A percentile compares a stretch with the other conserved stretches of the same genome.
These are phyloP conservation scores for Ochlodes sylvanus DNA, from an alignment of 2,888 invertebrate genomes.

Conservation along the genomic window DNA sequence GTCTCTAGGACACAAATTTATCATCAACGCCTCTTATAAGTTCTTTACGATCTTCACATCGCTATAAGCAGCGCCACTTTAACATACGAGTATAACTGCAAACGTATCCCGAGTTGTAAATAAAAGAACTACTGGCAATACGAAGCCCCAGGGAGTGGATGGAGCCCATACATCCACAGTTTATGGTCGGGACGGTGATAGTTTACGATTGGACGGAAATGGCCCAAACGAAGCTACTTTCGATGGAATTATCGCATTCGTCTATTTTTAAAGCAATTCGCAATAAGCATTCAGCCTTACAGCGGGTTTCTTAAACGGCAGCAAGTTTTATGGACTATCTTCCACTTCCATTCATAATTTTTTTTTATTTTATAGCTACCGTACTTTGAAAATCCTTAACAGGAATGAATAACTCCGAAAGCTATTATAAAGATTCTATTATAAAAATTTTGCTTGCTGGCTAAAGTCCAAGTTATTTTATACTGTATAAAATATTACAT, in stretches of 20 bases:
- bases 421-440: constrained; percentile 6
- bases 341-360: constrained; percentile 2
- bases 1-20: constrained; percentile 42
- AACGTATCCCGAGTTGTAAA: constrained; percentile 47
- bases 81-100: constrained; percentile 25
- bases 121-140: constrained; percentile 43
- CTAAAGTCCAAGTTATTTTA: constrained; percentile 27
- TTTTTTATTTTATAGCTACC: neutral
- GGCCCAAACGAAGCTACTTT: constrained; percentile 22
- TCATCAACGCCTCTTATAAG: constrained; percentile 38
- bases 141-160: constrained; percentile 38
- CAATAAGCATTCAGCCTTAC: constrained; percentile 4
- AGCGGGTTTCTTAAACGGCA: neutral
- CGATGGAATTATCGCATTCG: constrained; percentile 25
- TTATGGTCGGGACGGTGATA: constrained; percentile 48
- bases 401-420: neutral
- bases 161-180: constrained; percentile 41
- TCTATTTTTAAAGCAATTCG: constrained; percentile 13
- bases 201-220: constrained; percentile 41
- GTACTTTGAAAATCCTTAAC: constrained; percentile 28
- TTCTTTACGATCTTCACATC: constrained; percentile 39
- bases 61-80: constrained; percentile 1
- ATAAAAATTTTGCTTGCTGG: constrained; percentile 20
- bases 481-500: constrained; percentile 17
- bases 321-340: neutral